Conservation (phyloP, 2,888 invertebrate genomes). For the Hyposoter didymator region DNA sequence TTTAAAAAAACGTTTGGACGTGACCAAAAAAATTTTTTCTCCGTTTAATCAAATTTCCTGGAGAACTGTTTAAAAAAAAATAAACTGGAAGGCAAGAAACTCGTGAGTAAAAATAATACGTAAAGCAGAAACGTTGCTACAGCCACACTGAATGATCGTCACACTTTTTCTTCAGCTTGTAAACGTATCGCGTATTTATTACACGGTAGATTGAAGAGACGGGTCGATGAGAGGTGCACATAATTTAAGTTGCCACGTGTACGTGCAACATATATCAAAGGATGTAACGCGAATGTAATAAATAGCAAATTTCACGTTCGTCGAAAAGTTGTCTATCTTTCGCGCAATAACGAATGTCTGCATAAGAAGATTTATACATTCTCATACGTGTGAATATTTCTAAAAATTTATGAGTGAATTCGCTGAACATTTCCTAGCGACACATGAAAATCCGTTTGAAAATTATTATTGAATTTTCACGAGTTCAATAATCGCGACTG, state of each 20-base stretch:
- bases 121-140: constrained; percentile 13
- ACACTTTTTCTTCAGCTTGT: constrained; percentile 14
- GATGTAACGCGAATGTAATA: constrained; percentile 37
- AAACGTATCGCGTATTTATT: background rate
- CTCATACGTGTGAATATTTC: background rate
- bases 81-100: background rate
- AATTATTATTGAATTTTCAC: too few species aligned
- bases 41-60: too few species aligned
- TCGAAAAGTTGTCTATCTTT: constrained; percentile 47
- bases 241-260: constrained; percentile 36
- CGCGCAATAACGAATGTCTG: constrained; percentile 7
- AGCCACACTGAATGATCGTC: constrained; percentile 25
- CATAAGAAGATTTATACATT: background rate
- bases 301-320: constrained; percentile 54
- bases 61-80: background rate
- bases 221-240: constrained; percentile 40
- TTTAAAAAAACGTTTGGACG: too few species aligned
- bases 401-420: background rate
- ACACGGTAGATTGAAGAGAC: constrained; percentile 11
- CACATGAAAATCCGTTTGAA: too few species aligned
- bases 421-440: too few species aligned
- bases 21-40: too few species aligned
- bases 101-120: background rate
- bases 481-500: too few species aligned
- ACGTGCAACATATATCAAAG: constrained; percentile 6